phyloP scores from a whole-genome alignment of 1,140 invertebrate genomes.

The Brachionus plicatilis region DNA sequence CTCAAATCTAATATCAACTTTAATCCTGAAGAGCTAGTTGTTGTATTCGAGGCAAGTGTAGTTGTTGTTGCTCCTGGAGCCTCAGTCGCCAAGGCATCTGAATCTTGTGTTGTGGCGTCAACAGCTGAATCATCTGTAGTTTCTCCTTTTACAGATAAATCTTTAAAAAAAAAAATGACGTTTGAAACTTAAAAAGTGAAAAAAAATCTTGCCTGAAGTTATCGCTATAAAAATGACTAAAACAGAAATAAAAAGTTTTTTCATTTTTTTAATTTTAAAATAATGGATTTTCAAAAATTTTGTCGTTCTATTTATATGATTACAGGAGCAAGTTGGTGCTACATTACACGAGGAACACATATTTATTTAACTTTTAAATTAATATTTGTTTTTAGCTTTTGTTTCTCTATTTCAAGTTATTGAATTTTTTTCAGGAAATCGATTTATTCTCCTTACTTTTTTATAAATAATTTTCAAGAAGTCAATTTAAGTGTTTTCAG shows the following conservation, averaged over 20 bases:
- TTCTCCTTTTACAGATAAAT: not conserved
- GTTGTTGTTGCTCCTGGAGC: not conserved
- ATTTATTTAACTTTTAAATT: not conserved
- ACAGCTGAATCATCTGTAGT: not conserved
- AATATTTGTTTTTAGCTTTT: not conserved
- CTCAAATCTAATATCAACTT: not conserved
- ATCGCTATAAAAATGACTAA: not conserved
- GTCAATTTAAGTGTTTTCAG: no score
- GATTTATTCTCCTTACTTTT: not conserved
- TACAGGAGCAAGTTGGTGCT: not conserved
- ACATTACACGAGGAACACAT: not conserved
- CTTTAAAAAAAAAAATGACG: not conserved
- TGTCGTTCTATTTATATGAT: not conserved
- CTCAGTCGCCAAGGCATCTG: not conserved
- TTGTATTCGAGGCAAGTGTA: not conserved
- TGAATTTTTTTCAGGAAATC: not conserved
- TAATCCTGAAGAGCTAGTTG: not conserved
- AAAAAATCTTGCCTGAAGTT: not conserved
- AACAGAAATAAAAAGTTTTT: not conserved
- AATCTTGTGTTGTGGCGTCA: not conserved
- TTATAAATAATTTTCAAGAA: not conserved
- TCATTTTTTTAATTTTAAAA: not conserved
- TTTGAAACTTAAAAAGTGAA: not conserved
- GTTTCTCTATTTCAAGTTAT: not conserved
- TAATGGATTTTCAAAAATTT: not conserved